A percentile compares a stretch with the other conserved stretches of the same genome.
Evolutionary conservation across 2,113 vertebrate species (phyloP).

Genomic region (Caranx melampygus): DNA sequence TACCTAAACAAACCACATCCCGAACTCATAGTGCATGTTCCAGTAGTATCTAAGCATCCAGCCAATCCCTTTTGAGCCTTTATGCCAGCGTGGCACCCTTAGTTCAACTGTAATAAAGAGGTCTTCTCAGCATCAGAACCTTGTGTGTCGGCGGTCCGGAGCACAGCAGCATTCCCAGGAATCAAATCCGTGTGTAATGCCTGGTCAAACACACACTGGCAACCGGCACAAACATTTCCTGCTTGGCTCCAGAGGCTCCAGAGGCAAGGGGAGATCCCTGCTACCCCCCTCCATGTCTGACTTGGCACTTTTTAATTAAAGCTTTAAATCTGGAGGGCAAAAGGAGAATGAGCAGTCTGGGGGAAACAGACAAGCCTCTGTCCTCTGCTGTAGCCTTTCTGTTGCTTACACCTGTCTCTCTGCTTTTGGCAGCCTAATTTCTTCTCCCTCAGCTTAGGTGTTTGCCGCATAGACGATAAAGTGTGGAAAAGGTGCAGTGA

Average conservation of each 20-base stretch:
- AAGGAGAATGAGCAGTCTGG: slow-evolving; percentile 48
- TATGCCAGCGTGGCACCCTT: slow-evolving; percentile 58
- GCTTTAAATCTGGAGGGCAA: slow-evolving; percentile 72
- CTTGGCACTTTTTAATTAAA: slow-evolving; percentile 84
- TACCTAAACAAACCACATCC: slow-evolving; percentile 60
- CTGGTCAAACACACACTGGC: slow-evolving; percentile 83
- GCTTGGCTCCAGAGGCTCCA: slow-evolving; percentile 82
- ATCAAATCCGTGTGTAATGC: slow-evolving; percentile 84
- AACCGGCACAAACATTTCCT: slow-evolving; percentile 85
- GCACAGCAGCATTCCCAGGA: slow-evolving; percentile 81
- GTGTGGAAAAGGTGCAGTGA: slow-evolving; percentile 70
- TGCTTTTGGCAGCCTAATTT: slow-evolving; percentile 32
- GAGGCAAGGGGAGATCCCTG: slow-evolving; percentile 67
- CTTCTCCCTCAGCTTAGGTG: slow-evolving; percentile 28
- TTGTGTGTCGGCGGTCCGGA: slow-evolving; percentile 58
- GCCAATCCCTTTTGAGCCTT: slow-evolving; percentile 50
- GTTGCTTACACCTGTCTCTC: slow-evolving; percentile 59
- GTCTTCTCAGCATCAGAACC: slow-evolving; percentile 70
- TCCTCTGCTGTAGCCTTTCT: slow-evolving; percentile 40
- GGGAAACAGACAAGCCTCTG: slow-evolving; percentile 39
- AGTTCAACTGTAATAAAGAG: slow-evolving; percentile 75
- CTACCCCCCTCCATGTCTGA: slow-evolving; percentile 64
- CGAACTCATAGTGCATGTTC: slow-evolving; percentile 30
- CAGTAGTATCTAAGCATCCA: slow-evolving; percentile 37
- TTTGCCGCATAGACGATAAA: slow-evolving; percentile 22